Evolutionary conservation across 2,888 invertebrate species (phyloP).

Genomic region (Tryphoninae sp.): DNA sequence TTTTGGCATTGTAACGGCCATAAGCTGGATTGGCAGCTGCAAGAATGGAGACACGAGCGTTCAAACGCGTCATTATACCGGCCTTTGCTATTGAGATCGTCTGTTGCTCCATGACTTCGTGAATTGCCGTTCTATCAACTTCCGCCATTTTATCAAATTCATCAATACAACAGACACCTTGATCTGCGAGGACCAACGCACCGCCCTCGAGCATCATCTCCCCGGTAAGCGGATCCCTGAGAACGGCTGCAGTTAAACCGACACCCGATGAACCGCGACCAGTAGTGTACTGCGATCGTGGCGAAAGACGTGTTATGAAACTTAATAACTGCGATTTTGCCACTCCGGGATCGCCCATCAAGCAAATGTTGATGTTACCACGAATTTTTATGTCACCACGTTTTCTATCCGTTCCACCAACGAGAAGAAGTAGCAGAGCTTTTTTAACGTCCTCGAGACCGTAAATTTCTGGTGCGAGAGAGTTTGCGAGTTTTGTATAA

Average conservation of each 20-base stretch:
- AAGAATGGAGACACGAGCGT: slow-evolving; percentile 97
- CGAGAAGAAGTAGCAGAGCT: slow-evolving; percentile 94
- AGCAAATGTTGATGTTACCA: slow-evolving; percentile 96
- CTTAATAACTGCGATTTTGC: slow-evolving; percentile 98
- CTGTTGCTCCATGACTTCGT: slow-evolving; percentile 99
- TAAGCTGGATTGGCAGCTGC: slow-evolving; percentile 99
- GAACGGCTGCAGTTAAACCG: slow-evolving; percentile 98
- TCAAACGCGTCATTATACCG: slow-evolving; percentile 98
- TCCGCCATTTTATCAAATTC: slow-evolving; percentile 99
- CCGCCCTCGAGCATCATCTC: slow-evolving; percentile 99
- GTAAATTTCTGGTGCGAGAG: slow-evolving; percentile 99
- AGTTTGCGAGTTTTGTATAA: slow-evolving; percentile 94
- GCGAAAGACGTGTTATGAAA: slow-evolving; percentile 96
- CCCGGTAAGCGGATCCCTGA: slow-evolving; percentile 98
- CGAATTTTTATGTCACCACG: slow-evolving; percentile 99
- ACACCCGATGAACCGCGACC: slow-evolving; percentile 98
- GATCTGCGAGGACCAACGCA: slow-evolving; percentile 97
- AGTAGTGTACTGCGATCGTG: slow-evolving; percentile 97
- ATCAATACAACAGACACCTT: slow-evolving; percentile 99
- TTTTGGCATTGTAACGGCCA: slow-evolving; percentile 98
- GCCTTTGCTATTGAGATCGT: slow-evolving; percentile 99
- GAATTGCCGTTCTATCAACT: slow-evolving; percentile 95
- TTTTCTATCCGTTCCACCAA: slow-evolving; percentile 93
- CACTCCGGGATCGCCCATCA: slow-evolving; percentile 99
- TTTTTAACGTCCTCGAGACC: slow-evolving; percentile 99